phyloP scores from a whole-genome alignment of 2,797 vertebrate genomes.

The Atherinosoma microstoma region DNA sequence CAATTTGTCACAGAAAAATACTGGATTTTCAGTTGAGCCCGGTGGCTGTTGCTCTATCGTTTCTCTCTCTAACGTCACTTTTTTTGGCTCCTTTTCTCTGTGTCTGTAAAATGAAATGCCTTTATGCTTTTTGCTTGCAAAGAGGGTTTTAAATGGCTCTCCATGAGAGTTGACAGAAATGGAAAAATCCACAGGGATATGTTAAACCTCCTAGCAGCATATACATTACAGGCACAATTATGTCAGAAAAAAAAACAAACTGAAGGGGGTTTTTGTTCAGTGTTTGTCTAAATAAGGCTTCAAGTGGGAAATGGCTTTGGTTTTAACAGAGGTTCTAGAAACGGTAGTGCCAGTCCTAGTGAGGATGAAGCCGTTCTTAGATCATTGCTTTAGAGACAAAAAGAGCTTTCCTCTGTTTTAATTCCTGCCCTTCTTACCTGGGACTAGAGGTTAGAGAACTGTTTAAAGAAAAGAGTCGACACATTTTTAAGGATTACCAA shows the following conservation, averaged over 20 bases:
- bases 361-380: constrained; percentile 70
- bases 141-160: constrained; percentile 41
- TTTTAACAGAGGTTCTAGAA: constrained; percentile 63
- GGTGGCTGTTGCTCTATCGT: constrained; percentile 19
- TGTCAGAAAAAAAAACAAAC: constrained; percentile 8
- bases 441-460: constrained; percentile 39
- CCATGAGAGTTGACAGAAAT: constrained; percentile 43
- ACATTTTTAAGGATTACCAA: too few species aligned
- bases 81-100: constrained; percentile 16
- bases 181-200: constrained; percentile 38
- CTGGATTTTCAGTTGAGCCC: constrained; percentile 27
- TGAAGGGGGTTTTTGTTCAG: constrained; percentile 21
- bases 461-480: background rate
- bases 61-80: constrained; percentile 13
- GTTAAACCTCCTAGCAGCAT: constrained; percentile 26
- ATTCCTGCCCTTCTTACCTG: constrained; percentile 70
- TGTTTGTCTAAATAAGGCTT: constrained; percentile 59
- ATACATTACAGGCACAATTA: constrained; percentile 62
- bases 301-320: constrained; percentile 59
- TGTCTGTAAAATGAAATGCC: constrained; percentile 10
- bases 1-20: constrained; percentile 60
- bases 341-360: constrained; percentile 54
- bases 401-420: constrained; percentile 64
- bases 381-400: constrained; percentile 71
- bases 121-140: constrained; percentile 39